phyloP scores from a whole-genome alignment of 2,113 vertebrate genomes.

The Tiliqua scincoides region DNA sequence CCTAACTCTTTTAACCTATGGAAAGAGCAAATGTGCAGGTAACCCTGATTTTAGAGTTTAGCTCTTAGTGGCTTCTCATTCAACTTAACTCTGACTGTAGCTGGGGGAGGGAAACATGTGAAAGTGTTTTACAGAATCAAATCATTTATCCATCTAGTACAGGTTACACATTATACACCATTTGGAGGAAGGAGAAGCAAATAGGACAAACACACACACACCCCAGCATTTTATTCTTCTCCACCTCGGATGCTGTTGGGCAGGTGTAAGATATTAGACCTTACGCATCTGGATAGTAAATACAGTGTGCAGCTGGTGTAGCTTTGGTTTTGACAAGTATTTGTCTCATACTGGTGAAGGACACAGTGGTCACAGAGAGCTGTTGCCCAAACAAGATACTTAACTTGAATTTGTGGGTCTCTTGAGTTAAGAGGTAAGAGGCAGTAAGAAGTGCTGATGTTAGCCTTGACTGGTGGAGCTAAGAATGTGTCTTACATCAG shows the following conservation, averaged over 20 bases:
- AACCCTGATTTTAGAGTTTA: too few species aligned
- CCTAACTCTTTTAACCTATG: too few species aligned
- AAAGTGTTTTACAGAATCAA: too few species aligned
- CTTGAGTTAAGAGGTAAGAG: neutral
- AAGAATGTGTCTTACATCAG: neutral
- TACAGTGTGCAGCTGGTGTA: slow-evolving; percentile 44
- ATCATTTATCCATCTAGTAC: too few species aligned
- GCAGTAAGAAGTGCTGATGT: neutral
- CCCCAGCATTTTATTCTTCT: fast-evolving
- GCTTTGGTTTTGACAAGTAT: slow-evolving; percentile 66
- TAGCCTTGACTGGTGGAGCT: neutral
- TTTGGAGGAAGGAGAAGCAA: too few species aligned
- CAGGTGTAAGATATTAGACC: slow-evolving; percentile 3
- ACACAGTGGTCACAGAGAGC: neutral
- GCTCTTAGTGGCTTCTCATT: too few species aligned
- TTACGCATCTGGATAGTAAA: slow-evolving; percentile 69
- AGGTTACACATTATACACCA: too few species aligned
- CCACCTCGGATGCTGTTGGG: fast-evolving
- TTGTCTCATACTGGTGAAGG: slow-evolving; percentile 45
- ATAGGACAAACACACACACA: too few species aligned
- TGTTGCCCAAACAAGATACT: fast-evolving
- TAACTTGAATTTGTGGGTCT: neutral
- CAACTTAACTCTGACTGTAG: too few species aligned
- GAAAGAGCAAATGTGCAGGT: too few species aligned
- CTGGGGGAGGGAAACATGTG: too few species aligned